These are phyloP conservation scores for Tichodroma muraria DNA, from an alignment of 2,113 vertebrate species.

Conservation along the genomic window DNA sequence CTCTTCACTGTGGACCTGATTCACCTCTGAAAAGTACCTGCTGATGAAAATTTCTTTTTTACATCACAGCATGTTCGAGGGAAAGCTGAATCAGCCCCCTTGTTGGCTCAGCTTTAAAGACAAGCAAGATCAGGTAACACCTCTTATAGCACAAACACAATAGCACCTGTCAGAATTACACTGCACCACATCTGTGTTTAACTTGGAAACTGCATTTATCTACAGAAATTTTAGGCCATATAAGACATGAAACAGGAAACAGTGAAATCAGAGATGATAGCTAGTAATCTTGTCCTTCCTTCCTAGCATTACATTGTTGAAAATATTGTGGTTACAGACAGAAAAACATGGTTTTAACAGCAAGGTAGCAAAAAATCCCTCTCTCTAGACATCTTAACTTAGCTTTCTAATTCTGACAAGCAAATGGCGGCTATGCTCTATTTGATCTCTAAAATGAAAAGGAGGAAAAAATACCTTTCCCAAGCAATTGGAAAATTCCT, in stretches of 20 bases:
- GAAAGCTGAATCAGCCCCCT: neutral
- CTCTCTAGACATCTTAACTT: neutral
- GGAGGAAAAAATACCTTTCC: neutral
- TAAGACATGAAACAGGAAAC: neutral
- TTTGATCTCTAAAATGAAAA: neutral
- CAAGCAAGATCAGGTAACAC: neutral
- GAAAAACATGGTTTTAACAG: slow-evolving; percentile 5
- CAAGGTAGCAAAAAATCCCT: neutral
- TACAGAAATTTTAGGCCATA: slow-evolving; percentile 5
- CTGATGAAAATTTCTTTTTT: neutral
- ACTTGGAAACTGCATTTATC: slow-evolving; percentile 20
- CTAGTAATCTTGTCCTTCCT: slow-evolving; percentile 36
- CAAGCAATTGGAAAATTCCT: neutral
- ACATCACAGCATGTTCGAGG: accelerated
- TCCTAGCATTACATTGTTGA: neutral
- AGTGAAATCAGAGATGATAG: neutral
- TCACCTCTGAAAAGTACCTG: neutral
- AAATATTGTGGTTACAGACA: slow-evolving; percentile 25
- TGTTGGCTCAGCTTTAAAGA: neutral
- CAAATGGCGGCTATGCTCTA: neutral
- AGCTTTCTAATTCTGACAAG: neutral
- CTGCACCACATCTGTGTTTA: slow-evolving; percentile 25
- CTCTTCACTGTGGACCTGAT: neutral
- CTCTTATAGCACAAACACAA: neutral
- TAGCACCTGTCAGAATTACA: slow-evolving; percentile 19